phyloP scores from a whole-genome alignment of 2,113 vertebrate genomes.

The Ceuthmochares aereus region DNA sequence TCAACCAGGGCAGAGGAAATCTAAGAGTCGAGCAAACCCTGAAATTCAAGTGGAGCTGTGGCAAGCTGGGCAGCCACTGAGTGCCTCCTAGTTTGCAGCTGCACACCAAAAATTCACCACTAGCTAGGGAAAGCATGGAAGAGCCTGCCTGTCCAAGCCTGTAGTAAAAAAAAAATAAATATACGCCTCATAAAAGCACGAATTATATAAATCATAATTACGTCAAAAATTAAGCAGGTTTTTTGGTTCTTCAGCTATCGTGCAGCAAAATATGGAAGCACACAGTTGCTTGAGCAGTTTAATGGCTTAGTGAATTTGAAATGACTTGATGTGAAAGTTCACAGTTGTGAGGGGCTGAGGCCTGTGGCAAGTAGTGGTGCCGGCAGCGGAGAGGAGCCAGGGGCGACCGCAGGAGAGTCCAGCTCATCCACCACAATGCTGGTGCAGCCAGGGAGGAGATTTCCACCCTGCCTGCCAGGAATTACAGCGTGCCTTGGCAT shows the following conservation, averaged over 20 bases:
- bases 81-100: rapidly evolving
- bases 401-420: rapidly evolving
- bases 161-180: too few relatives aligned
- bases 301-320: not conserved
- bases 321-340: not conserved
- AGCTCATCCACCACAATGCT: not conserved
- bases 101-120: not conserved
- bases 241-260: not conserved
- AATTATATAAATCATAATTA: too few relatives aligned
- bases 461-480: constrained; percentile 22
- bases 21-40: not conserved
- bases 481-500: not conserved
- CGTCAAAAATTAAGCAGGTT: not conserved
- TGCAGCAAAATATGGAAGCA: not conserved
- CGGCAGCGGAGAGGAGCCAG: not conserved
- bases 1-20: not conserved
- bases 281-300: rapidly evolving
- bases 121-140: rapidly evolving
- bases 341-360: rapidly evolving
- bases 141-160: not conserved
- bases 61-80: not conserved
- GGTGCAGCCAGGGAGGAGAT: not conserved
- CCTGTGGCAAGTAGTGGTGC: not conserved
- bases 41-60: not conserved
- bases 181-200: too few relatives aligned